A percentile compares a stretch with the other conserved stretches of the same genome.
phyloP scores from a whole-genome alignment of 2,797 vertebrate species.

The Mus caroli region DNA sequence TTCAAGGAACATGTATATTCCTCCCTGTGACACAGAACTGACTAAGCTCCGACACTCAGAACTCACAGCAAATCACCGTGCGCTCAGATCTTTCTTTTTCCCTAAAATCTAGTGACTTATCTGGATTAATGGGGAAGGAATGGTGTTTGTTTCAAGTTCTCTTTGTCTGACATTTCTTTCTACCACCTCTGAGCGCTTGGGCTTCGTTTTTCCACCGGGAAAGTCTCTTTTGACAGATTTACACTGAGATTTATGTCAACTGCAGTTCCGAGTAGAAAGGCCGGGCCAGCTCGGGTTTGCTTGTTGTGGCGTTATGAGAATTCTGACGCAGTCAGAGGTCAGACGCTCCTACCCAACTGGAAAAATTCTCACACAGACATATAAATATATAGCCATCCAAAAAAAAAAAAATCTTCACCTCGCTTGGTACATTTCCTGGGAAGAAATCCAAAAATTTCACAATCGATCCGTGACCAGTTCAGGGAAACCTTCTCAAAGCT shows the following conservation, averaged over 20 bases:
- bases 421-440: constrained; percentile 9
- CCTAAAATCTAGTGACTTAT: constrained; percentile 34
- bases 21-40: neutral
- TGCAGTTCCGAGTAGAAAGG: constrained; percentile 26
- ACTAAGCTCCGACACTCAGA: neutral
- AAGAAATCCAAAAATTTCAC: constrained; percentile 66
- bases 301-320: neutral
- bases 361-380: constrained; percentile 30
- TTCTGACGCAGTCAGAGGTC: constrained; percentile 31
- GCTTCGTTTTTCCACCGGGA: constrained; percentile 33
- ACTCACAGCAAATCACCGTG: neutral
- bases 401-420: constrained; percentile 46
- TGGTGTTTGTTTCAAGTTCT: neutral
- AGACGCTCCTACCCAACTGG: constrained; percentile 50
- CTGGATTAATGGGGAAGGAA: constrained; percentile 5
- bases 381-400: neutral
- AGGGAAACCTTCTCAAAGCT: constrained; percentile 57
- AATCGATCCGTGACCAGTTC: constrained; percentile 2
- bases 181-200: constrained; percentile 53
- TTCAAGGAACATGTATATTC: neutral
- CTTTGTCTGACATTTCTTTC: constrained; percentile 48
- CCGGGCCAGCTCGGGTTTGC: neutral
- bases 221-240: constrained; percentile 39
- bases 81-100: neutral
- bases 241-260: neutral